Evolutionary conservation across 1,140 invertebrate genomes (phyloP).

Genomic region (Heliothis subflexa): DNA sequence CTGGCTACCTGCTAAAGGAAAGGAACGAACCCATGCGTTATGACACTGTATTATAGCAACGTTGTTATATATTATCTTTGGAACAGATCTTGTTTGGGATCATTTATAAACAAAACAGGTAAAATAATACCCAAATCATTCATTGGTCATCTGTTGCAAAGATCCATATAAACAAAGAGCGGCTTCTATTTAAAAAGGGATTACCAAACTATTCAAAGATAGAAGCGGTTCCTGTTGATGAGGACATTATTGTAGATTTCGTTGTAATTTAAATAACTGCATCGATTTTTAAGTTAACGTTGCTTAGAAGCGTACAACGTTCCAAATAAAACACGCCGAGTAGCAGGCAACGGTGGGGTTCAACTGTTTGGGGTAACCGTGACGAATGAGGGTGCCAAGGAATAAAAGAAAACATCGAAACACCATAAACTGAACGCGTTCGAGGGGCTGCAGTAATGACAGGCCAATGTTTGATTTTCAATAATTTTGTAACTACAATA

Average conservation of each 20-base stretch:
- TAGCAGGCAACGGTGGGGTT: slow-evolving; percentile 64
- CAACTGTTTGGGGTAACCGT: slow-evolving; percentile 74
- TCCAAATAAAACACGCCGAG: slow-evolving; percentile 47
- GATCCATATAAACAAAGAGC: slow-evolving; percentile 14
- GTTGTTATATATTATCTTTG: slow-evolving; percentile 38
- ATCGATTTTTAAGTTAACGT: slow-evolving; percentile 12
- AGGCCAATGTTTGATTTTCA: slow-evolving; percentile 45
- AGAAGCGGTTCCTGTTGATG: not conserved
- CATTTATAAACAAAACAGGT: slow-evolving; percentile 12
- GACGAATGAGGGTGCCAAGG: slow-evolving; percentile 77
- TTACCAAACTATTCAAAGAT: slow-evolving; percentile 3
- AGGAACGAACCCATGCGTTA: slow-evolving; percentile 50
- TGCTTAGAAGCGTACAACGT: slow-evolving; percentile 27
- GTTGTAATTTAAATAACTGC: slow-evolving; percentile 13
- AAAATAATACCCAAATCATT: slow-evolving; percentile 10
- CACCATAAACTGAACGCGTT: slow-evolving; percentile 67
- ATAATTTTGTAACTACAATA: slow-evolving; percentile 28
- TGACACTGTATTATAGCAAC: slow-evolving; percentile 20
- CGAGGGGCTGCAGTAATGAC: slow-evolving; percentile 56
- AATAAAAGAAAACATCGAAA: slow-evolving; percentile 72
- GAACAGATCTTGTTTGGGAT: slow-evolving; percentile 22
- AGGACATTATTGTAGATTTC: not conserved
- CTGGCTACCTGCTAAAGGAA: slow-evolving; percentile 67
- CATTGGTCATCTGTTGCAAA: not conserved
- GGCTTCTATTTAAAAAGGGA: not conserved